Evolutionary conservation across 2,113 vertebrate species (phyloP).

Genomic region (Ancistrus triradiatus): DNA sequence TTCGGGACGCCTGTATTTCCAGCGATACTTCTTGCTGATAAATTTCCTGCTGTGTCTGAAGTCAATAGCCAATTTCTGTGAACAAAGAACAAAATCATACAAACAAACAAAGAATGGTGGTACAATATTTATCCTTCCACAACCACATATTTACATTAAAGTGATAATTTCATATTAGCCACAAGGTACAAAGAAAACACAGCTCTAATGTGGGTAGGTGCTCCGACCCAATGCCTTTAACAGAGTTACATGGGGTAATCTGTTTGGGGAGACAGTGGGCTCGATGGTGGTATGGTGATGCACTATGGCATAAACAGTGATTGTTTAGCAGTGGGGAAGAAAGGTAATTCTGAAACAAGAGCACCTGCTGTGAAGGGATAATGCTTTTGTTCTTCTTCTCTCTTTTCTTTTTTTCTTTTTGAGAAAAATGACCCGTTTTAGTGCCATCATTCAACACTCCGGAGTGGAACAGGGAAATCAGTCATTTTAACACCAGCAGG

Average conservation of each 20-base stretch:
- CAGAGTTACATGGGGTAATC: constrained; percentile 6
- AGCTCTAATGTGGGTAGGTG: background rate
- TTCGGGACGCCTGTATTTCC: background rate
- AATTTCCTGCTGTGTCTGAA: background rate
- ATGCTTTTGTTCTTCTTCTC: constrained; percentile 5
- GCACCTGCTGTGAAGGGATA: constrained; percentile 22
- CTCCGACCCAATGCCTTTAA: background rate
- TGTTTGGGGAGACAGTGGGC: constrained; percentile 4
- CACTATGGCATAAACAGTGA: constrained; percentile 8
- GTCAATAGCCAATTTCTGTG: too few species aligned
- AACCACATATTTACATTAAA: background rate
- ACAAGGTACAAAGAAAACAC: too few species aligned
- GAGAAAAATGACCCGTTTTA: constrained; percentile 38
- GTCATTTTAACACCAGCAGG: constrained; percentile 37
- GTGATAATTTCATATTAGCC: constrained; percentile 12
- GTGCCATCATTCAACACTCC: constrained; percentile 26
- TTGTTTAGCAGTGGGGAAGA: constrained; percentile 21
- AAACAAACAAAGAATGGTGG: too few species aligned
- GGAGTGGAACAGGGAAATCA: constrained; percentile 28
- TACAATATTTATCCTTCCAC: constrained; percentile 8
- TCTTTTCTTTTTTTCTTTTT: too few species aligned
- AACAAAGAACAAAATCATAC: too few species aligned
- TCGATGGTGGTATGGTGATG: constrained; percentile 12
- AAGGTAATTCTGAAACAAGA: constrained; percentile 43
- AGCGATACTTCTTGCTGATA: constrained; percentile 2